A percentile compares a stretch with the other conserved stretches of the same genome.
Evolutionary conservation across 2,888 invertebrate genomes (phyloP).

Genomic region (Spatulosminthurus flaviceps): DNA sequence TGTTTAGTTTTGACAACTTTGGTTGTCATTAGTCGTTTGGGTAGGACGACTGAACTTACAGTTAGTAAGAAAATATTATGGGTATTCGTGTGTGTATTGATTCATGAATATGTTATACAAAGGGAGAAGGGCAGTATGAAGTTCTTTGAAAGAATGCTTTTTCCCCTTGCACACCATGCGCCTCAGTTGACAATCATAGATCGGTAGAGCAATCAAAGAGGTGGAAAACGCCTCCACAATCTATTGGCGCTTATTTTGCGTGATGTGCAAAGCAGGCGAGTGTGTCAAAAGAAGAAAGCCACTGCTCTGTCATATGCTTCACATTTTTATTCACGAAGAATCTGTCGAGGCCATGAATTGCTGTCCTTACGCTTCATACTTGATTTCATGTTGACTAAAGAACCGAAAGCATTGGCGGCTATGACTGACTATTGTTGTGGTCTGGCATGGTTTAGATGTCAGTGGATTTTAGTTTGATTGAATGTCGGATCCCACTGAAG

Average conservation of each 20-base stretch:
- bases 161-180: background rate
- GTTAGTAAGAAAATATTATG: too few relatives aligned
- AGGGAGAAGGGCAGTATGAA: background rate
- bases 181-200: slow-evolving; percentile 36
- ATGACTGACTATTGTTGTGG: slow-evolving; percentile 2
- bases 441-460: background rate
- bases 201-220: slow-evolving; percentile 43
- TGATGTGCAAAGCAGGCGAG: slow-evolving; percentile 21
- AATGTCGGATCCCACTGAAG: background rate
- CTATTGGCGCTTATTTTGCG: slow-evolving; percentile 30
- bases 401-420: background rate
- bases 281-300: background rate
- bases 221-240: slow-evolving; percentile 30
- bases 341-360: slow-evolving; percentile 13
- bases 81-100: background rate
- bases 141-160: slow-evolving; percentile 1
- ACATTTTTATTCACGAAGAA: slow-evolving; percentile 14
- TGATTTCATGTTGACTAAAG: slow-evolving; percentile 8
- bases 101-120: background rate
- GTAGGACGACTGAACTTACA: background rate
- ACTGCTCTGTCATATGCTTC: slow-evolving; percentile 5
- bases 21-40: slow-evolving; percentile 1
- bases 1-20: slow-evolving; percentile 2
- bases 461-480: background rate
- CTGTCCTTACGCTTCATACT: slow-evolving; percentile 1